Percentiles rank a stretch among this genome's conserved stretches.
Conservation (phyloP, 2,797 vertebrate species). For the Florisuga fusca region DNA sequence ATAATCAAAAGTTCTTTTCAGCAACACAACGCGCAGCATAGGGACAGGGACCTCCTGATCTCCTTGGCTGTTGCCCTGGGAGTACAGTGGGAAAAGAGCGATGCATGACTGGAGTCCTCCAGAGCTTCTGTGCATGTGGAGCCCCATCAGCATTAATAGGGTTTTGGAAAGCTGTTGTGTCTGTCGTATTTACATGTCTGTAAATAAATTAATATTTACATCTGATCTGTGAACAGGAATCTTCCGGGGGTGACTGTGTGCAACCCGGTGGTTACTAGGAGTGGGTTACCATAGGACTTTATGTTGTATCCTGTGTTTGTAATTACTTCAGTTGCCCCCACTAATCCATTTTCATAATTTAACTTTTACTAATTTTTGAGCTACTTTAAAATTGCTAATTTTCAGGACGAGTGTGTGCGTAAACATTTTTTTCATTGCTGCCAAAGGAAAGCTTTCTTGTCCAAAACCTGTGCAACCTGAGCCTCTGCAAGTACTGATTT, state of each 20-base stretch:
- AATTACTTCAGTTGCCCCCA: neutral
- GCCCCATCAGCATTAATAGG: no score
- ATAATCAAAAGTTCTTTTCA: neutral
- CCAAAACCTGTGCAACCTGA: neutral
- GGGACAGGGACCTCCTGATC: neutral
- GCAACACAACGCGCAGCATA: accelerated
- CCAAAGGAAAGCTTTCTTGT: neutral
- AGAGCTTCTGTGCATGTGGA: accelerated
- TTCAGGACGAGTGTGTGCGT: neutral
- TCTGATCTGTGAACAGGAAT: accelerated
- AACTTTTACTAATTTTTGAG: neutral
- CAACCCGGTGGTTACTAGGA: neutral
- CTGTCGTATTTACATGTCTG: neutral
- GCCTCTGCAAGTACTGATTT: neutral
- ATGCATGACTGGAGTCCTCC: accelerated
- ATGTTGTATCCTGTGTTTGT: accelerated
- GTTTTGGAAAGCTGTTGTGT: neutral
- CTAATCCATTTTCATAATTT: neutral
- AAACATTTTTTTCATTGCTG: neutral
- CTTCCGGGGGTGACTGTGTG: neutral
- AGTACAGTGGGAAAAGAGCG: neutral
- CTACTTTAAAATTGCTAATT: neutral
- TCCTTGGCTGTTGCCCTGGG: neutral
- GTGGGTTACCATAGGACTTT: neutral
- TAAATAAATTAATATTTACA: accelerated